Base-by-base conservation (phyloP, 2,888 invertebrate genomes). In the Anorthoa munda region DNA sequence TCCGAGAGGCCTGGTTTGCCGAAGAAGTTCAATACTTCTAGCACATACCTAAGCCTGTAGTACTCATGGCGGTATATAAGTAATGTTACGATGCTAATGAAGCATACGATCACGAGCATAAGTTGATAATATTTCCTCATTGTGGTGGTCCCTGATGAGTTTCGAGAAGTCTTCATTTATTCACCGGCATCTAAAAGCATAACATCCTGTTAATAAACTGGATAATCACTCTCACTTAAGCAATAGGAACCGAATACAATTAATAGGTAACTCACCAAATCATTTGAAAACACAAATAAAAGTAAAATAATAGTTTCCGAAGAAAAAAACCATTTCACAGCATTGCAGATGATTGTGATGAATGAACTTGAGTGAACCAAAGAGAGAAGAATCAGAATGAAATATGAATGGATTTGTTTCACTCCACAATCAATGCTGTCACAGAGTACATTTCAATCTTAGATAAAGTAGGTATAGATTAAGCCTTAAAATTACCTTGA, bases 91-190 rank as follows among this genome's bases (percentile, higher is more conserved):
- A 98, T 95, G 92, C 98, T 98, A 51, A 98, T 91, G 81, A 97
- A 93, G 69, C 98, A 98, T 67, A 98, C 96, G 21, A 98, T 93
- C 68, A 98, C 94, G 67, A 99, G 96, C 67, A 97, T 94, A 63
- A 98, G 96, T 93, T 98, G 98, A 88, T 98, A 98, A 93, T 98
- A 98, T 95, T 98, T 98, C 92, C 97, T 97, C 98, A 98, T 98
- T 85, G 88, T 95, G 88, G 86, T 88, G 89, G 85, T 88, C 55
- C 91, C 92, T 76, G 93, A 87, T 50, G 94, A 88, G 86, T 94
- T 94, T 82, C 95, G 93, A 79, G 90, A 84, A 82, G 92, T 91
- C 93, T 95, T 96, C 95, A 95, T 95, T 92, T 93, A 95, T 86
- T 86, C 76, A 85, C 85, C 78, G 84, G 87, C 89, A 90, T 88